Conservation (phyloP, 2,888 invertebrate genomes). For the Stenolophus ochropezus region DNA sequence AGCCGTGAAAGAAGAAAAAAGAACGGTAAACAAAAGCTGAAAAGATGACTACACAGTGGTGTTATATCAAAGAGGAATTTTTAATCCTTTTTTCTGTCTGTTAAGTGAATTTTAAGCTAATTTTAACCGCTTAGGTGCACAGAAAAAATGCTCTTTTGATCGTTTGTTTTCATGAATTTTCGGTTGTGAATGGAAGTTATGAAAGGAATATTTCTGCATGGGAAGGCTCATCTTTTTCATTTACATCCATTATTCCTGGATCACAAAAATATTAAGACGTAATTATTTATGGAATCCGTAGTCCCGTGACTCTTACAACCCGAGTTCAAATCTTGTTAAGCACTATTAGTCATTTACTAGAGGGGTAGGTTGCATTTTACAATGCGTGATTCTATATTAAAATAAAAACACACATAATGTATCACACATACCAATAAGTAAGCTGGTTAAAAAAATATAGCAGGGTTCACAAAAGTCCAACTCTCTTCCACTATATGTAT, state of each 20-base stretch:
- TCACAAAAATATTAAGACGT: too few species aligned
- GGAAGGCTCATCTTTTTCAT: neutral
- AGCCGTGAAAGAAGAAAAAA: conserved; percentile 16
- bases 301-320: too few species aligned
- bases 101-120: conserved; percentile 29
- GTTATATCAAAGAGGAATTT: neutral
- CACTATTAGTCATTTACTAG: too few species aligned
- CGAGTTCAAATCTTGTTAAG: too few species aligned
- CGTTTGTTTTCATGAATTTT: conserved; percentile 18
- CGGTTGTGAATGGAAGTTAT: neutral
- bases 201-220: conserved; percentile 7
- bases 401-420: too few species aligned
- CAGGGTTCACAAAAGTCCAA: too few species aligned
- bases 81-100: conserved; percentile 22
- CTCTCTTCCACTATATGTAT: too few species aligned
- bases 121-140: conserved; percentile 10
- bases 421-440: too few species aligned
- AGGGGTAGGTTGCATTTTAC: too few species aligned
- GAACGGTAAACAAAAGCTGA: conserved; percentile 21
- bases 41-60: conserved; percentile 17
- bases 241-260: neutral
- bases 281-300: too few species aligned
- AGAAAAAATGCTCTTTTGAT: conserved; percentile 30
- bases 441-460: too few species aligned
- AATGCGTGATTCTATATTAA: too few species aligned